phyloP scores from a whole-genome alignment of 2,888 invertebrate species.

The Venustoraphidia nigricollis region DNA sequence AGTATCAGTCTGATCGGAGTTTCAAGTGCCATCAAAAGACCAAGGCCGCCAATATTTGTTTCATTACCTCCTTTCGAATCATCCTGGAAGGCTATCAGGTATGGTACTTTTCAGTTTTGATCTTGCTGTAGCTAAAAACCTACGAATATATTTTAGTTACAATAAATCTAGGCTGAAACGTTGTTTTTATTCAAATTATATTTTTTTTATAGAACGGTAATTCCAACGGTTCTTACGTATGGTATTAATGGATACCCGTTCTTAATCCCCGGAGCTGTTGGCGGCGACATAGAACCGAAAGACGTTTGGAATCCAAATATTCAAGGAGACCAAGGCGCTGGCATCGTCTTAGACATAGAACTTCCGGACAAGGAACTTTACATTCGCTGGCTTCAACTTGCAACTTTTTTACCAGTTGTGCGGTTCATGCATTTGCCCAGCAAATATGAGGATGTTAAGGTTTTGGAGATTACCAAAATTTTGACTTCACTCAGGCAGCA shows the following conservation, averaged over 20 bases:
- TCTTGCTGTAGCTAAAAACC: too few relatives aligned
- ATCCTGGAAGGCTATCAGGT: slow-evolving; percentile 52
- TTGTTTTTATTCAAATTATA: too few relatives aligned
- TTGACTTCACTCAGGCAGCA: slow-evolving; percentile 59
- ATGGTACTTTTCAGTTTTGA: not conserved
- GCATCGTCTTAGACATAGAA: slow-evolving; percentile 26
- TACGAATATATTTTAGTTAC: too few relatives aligned
- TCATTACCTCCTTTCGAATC: slow-evolving; percentile 75
- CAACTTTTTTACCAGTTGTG: slow-evolving; percentile 82
- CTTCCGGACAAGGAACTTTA: slow-evolving; percentile 71
- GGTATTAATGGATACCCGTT: slow-evolving; percentile 88
- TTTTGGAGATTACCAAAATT: slow-evolving; percentile 61
- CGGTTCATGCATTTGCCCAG: slow-evolving; percentile 83
- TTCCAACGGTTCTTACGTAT: slow-evolving; percentile 76
- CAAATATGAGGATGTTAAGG: slow-evolving; percentile 66
- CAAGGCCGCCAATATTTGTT: slow-evolving; percentile 73
- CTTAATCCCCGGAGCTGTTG: slow-evolving; percentile 84
- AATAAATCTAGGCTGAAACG: too few relatives aligned
- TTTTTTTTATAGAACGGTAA: slow-evolving; percentile 36
- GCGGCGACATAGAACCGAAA: slow-evolving; percentile 66
- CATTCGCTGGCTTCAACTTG: slow-evolving; percentile 80
- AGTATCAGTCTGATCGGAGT: slow-evolving; percentile 60
- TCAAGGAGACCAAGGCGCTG: slow-evolving; percentile 19
- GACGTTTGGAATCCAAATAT: slow-evolving; percentile 24
- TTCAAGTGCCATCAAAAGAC: slow-evolving; percentile 66